Evolutionary conservation across 35 echinoderm and acorn worm species (phyloP).

Genomic region (Ophiothrix spiculata): DNA sequence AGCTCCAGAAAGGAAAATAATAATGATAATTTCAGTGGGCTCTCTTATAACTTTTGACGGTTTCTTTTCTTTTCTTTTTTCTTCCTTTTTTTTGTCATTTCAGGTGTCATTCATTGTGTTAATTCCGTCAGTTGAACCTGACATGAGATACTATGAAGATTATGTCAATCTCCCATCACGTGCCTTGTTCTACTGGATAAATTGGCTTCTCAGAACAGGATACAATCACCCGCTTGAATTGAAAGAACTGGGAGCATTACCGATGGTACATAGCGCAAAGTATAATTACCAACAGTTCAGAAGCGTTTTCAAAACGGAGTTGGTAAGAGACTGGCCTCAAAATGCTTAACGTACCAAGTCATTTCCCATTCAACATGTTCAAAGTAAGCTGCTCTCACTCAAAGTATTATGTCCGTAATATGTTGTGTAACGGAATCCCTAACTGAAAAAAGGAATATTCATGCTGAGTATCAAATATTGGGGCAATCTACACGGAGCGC

Average conservation of each 20-base stretch:
- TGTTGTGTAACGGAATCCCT: no score
- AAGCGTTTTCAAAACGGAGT: slow-evolving; percentile 33
- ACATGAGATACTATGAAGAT: slow-evolving; percentile 18
- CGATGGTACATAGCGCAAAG: slow-evolving; percentile 55
- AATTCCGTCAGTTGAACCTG: background rate
- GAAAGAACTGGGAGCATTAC: slow-evolving; percentile 61
- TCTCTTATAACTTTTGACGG: background rate
- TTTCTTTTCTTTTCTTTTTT: background rate
- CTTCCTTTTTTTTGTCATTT: no score
- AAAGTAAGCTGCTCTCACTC: no score
- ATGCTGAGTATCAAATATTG: no score
- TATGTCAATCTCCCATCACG: slow-evolving; percentile 54
- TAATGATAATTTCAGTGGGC: background rate
- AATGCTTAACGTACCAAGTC: no score
- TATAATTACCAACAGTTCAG: slow-evolving; percentile 56
- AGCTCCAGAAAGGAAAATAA: background rate
- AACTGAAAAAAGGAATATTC: no score
- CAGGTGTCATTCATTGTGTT: background rate
- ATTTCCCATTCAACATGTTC: no score
- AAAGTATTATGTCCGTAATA: no score
- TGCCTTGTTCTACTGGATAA: slow-evolving; percentile 71
- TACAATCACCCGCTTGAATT: slow-evolving; percentile 72
- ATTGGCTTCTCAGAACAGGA: slow-evolving; percentile 73
- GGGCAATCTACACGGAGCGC: no score
- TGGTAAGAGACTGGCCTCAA: no score